phyloP scores from a whole-genome alignment of 2,888 invertebrate genomes.

The Trichogramma evanescens region DNA sequence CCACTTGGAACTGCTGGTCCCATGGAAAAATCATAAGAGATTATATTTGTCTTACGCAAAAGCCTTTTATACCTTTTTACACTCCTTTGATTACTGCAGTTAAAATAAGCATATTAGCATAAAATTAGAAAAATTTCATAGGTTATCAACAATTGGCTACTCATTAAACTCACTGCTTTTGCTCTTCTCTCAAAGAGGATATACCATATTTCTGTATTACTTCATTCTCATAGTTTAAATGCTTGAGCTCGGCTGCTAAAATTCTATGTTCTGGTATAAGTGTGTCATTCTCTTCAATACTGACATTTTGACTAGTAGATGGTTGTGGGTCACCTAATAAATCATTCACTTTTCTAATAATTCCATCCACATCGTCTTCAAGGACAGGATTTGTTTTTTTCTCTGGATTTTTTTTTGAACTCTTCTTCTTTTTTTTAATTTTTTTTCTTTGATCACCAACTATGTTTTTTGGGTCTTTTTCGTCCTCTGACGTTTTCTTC shows the following conservation, averaged over 20 bases:
- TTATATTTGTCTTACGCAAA: too few relatives aligned
- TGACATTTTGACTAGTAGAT: slow-evolving; percentile 29
- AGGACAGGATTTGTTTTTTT: slow-evolving; percentile 21
- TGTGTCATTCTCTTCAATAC: too few relatives aligned
- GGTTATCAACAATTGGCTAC: neutral
- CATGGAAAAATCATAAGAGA: too few relatives aligned
- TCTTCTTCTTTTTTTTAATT: slow-evolving; percentile 22
- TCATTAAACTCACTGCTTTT: slow-evolving; percentile 14
- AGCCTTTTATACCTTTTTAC: too few relatives aligned
- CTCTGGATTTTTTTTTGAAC: slow-evolving; percentile 26
- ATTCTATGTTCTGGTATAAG: too few relatives aligned
- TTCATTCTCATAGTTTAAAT: slow-evolving; percentile 74
- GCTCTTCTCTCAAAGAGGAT: slow-evolving; percentile 27
- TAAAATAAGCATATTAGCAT: slow-evolving; percentile 6
- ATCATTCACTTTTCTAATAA: slow-evolving; percentile 61
- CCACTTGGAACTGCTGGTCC: slow-evolving; percentile 39
- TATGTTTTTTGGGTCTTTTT: slow-evolving; percentile 63
- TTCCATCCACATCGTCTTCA: slow-evolving; percentile 58
- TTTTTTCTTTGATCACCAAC: slow-evolving; percentile 46
- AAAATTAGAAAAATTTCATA: neutral
- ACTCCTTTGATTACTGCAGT: slow-evolving; percentile 51
- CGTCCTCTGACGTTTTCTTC: slow-evolving; percentile 58
- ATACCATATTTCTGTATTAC: slow-evolving; percentile 71
- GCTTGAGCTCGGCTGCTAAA: slow-evolving; percentile 57
- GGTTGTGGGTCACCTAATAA: slow-evolving; percentile 55